Evolutionary conservation across 2,888 invertebrate species (phyloP).

Genomic region (Epinotia bilunana): DNA sequence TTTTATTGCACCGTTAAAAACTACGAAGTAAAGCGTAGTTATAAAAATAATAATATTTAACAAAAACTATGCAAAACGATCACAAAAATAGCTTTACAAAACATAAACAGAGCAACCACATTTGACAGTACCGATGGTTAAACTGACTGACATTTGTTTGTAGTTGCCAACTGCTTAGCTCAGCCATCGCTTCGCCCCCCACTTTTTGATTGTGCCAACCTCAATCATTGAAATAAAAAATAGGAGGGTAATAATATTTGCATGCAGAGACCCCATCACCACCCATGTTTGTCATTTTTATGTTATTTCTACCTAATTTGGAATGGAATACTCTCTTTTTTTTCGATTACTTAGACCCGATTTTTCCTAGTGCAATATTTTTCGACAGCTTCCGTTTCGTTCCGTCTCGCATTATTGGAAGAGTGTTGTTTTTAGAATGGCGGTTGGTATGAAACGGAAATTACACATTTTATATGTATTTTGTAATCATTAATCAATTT

Average conservation of each 20-base stretch:
- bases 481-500: too few species aligned
- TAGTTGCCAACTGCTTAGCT: conserved; percentile 70
- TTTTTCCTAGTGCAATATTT: too few species aligned
- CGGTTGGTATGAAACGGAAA: too few species aligned
- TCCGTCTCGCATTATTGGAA: too few species aligned
- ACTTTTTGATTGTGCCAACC: conserved; percentile 54
- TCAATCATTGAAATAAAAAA: conserved; percentile 32
- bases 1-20: conserved; percentile 68
- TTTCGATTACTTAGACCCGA: neutral
- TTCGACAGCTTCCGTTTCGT: too few species aligned
- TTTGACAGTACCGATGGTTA: conserved; percentile 80
- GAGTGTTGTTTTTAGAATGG: too few species aligned
- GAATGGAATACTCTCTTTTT: neutral
- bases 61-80: conserved; percentile 81
- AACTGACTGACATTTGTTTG: conserved; percentile 72
- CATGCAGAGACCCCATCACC: neutral
- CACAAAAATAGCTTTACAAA: conserved; percentile 82
- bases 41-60: conserved; percentile 80
- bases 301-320: neutral
- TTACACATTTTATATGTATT: too few species aligned
- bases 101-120: conserved; percentile 82
- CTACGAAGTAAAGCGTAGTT: conserved; percentile 69
- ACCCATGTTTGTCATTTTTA: neutral
- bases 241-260: neutral
- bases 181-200: conserved; percentile 64